phyloP scores from a whole-genome alignment of 2,888 invertebrate genomes.

The Apodemia hepburni region DNA sequence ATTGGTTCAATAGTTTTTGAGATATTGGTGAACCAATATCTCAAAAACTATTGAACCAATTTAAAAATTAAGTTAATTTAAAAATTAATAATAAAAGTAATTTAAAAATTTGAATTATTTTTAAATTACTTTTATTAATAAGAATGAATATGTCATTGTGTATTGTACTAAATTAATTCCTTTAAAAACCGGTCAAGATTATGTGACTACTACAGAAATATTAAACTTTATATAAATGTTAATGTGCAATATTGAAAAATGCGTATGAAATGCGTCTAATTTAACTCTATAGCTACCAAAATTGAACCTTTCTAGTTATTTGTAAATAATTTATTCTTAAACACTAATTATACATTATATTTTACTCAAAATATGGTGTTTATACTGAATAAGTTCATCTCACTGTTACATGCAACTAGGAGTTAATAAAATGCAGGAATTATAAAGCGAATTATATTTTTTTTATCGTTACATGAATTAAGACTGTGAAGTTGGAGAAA shows the following conservation, averaged over 20 bases:
- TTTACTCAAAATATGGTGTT: conserved; percentile 1
- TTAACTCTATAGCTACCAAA: conserved; percentile 4
- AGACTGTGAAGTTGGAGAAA: too few relatives aligned
- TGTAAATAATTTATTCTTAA: conserved; percentile 9
- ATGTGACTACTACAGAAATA: background rate
- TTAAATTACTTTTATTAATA: too few relatives aligned
- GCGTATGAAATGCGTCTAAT: conserved; percentile 6
- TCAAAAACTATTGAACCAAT: too few relatives aligned
- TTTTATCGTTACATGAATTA: too few relatives aligned
- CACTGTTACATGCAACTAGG: background rate
- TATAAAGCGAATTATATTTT: background rate
- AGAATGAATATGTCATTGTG: too few relatives aligned
- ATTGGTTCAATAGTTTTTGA: too few relatives aligned
- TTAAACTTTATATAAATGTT: background rate
- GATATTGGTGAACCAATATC: too few relatives aligned
- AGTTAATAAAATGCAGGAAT: background rate
- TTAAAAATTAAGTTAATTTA: too few relatives aligned
- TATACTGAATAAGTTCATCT: conserved; percentile 3
- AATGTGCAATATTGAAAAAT: conserved; percentile 7
- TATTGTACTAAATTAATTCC: too few relatives aligned
- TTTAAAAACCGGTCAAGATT: background rate
- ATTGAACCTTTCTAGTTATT: background rate
- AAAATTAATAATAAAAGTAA: too few relatives aligned
- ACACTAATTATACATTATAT: background rate
- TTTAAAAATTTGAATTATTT: too few relatives aligned